Evolutionary conservation across 2,113 vertebrate genomes (phyloP).

Genomic region (Hypanus sabinus): DNA sequence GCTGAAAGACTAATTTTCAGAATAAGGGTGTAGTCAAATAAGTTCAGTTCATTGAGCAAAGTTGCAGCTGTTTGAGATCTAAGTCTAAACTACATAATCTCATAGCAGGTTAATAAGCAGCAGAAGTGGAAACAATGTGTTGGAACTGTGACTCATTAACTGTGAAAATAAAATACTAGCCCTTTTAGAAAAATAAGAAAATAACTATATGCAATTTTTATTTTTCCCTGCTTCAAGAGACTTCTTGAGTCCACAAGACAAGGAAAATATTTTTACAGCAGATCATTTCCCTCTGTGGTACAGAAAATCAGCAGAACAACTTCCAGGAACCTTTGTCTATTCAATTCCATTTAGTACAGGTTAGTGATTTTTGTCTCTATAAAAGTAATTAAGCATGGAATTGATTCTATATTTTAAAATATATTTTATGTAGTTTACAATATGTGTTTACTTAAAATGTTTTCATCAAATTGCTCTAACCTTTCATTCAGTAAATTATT

Average conservation of each 20-base stretch:
- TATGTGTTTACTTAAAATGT: background rate
- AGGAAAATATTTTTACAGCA: conserved; percentile 91
- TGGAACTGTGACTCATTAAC: background rate
- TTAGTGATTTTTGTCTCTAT: conserved; percentile 44
- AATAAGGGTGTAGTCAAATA: background rate
- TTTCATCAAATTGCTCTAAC: background rate
- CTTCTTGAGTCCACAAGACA: conserved; percentile 90
- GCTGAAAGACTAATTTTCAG: background rate
- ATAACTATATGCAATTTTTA: conserved; percentile 28
- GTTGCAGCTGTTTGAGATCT: background rate
- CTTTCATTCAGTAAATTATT: background rate
- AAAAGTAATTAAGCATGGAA: background rate
- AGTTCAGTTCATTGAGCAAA: background rate
- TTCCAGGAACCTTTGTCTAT: conserved; percentile 91
- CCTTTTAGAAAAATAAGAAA: background rate
- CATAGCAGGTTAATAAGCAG: background rate
- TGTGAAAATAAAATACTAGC: background rate
- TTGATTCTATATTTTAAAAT: background rate
- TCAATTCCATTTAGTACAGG: conserved; percentile 89
- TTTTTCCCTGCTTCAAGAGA: conserved; percentile 74
- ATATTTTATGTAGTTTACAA: background rate
- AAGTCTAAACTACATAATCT: background rate
- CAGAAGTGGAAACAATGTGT: background rate
- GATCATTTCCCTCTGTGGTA: conserved; percentile 98
- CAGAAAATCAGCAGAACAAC: conserved; percentile 90